phyloP scores from a whole-genome alignment of 2,797 vertebrate genomes.

The Fistularia commersonii region DNA sequence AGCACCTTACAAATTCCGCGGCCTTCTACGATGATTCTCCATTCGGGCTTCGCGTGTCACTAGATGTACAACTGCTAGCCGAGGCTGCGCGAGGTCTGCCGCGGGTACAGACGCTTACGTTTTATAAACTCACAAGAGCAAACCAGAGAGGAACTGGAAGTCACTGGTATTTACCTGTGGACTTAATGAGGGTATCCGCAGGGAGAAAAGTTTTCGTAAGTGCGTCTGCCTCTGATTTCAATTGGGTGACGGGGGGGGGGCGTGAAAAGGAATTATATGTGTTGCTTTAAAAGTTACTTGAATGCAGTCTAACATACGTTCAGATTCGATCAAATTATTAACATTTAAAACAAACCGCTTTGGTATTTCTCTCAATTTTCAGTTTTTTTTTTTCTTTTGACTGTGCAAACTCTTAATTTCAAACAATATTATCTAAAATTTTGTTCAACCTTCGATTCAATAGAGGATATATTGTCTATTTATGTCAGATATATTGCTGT shows the following conservation, averaged over 20 bases:
- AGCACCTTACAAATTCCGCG: constrained; percentile 66
- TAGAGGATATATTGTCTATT: no score
- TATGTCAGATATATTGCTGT: no score
- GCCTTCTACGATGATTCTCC: constrained; percentile 64
- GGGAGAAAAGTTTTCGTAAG: constrained; percentile 21
- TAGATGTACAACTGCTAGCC: constrained; percentile 58
- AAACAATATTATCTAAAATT: no score
- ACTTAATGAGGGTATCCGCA: constrained; percentile 24
- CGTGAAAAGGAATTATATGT: not conserved
- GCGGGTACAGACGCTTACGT: constrained; percentile 4
- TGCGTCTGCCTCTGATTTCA: constrained; percentile 19
- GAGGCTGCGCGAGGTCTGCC: constrained; percentile 21
- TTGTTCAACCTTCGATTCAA: no score
- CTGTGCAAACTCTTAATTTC: no score
- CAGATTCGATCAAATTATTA: no score
- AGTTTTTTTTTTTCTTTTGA: no score
- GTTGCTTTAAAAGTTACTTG: not conserved
- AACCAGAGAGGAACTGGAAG: constrained; percentile 5
- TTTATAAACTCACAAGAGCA: no score
- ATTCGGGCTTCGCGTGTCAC: constrained; percentile 48
- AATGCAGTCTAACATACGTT: no score
- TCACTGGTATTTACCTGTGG: constrained; percentile 27
- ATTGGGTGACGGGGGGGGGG: no score
- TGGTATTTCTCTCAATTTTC: no score
- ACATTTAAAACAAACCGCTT: no score